Evolutionary conservation across 2,888 invertebrate species (phyloP).

Genomic region (Pasiphila rectangulata): DNA sequence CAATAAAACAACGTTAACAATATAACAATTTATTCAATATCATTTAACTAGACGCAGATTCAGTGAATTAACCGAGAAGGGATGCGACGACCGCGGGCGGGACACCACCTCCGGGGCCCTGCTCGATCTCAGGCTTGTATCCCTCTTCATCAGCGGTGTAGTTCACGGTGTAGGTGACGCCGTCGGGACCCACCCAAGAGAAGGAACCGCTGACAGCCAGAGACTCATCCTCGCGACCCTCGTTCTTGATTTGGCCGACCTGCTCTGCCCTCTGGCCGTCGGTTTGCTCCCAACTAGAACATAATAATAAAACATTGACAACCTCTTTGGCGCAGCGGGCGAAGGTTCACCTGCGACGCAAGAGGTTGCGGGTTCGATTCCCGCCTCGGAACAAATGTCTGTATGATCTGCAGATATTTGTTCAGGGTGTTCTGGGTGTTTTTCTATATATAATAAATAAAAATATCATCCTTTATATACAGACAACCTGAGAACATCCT

Average conservation of each 20-base stretch:
- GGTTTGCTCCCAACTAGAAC: conserved; percentile 20
- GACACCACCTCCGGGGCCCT: conserved; percentile 52
- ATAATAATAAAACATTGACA: too few relatives aligned
- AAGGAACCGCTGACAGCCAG: conserved; percentile 65
- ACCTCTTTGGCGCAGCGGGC: too few relatives aligned
- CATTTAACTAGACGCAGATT: conserved; percentile 19
- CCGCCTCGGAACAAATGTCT: too few relatives aligned
- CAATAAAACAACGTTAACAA: too few relatives aligned
- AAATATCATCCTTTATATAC: too few relatives aligned
- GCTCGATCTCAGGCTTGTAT: conserved; percentile 51
- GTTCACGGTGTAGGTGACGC: conserved; percentile 70
- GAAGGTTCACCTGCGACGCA: too few relatives aligned
- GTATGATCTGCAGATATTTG: too few relatives aligned
- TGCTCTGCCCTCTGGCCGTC: conserved; percentile 44
- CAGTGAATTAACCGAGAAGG: conserved; percentile 49
- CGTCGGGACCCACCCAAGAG: conserved; percentile 70
- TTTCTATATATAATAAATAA: too few relatives aligned
- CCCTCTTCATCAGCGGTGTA: conserved; percentile 67
- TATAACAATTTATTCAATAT: conserved; percentile 17
- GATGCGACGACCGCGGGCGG: conserved; percentile 57
- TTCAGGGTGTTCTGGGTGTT: too few relatives aligned
- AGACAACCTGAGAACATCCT: too few relatives aligned
- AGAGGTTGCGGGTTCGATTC: too few relatives aligned
- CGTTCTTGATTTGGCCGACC: conserved; percentile 63
- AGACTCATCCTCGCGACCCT: conserved; percentile 65